Percentiles rank a stretch among this genome's conserved stretches.
Conservation (phyloP, 2,113 vertebrate species). For the Nycticorax nycticorax region DNA sequence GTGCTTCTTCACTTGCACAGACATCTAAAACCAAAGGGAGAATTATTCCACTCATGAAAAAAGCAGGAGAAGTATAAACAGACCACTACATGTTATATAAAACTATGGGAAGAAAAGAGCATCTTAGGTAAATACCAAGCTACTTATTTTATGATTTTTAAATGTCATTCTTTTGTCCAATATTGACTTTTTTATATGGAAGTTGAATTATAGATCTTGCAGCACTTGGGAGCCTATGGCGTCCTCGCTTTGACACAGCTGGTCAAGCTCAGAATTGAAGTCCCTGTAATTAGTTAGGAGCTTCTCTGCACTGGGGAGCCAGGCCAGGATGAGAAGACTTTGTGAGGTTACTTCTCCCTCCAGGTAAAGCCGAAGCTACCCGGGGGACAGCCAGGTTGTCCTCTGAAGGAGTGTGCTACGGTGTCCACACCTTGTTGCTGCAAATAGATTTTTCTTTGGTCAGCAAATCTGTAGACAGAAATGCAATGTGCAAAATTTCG, state of each 20-base stretch:
- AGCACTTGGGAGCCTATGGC: conserved; percentile 47
- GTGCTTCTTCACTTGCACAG: neutral
- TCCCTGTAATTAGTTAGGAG: conserved; percentile 66
- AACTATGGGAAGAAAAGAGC: conserved; percentile 60
- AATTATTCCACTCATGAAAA: conserved; percentile 22
- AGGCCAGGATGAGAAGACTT: conserved; percentile 33
- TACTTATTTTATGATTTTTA: conserved; percentile 82
- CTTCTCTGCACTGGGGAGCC: neutral
- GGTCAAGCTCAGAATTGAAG: conserved; percentile 67
- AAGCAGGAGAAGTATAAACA: conserved; percentile 60
- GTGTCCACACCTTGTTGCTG: conserved; percentile 12
- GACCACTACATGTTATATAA: conserved; percentile 39
- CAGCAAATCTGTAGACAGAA: conserved; percentile 1
- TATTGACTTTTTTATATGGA: conserved; percentile 80
- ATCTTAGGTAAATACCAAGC: conserved; percentile 77
- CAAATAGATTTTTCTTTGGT: conserved; percentile 33
- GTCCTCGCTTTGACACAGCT: conserved; percentile 62
- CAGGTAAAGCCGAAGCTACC: neutral
- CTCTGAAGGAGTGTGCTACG: neutral
- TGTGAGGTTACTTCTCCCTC: conserved; percentile 19
- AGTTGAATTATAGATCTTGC: conserved; percentile 76
- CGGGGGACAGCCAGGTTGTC: neutral
- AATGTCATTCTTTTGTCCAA: conserved; percentile 82
- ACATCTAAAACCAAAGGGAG: neutral
- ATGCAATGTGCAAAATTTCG: neutral